phyloP scores from a whole-genome alignment of 2,888 invertebrate genomes.

The Nysson spinosus region DNA sequence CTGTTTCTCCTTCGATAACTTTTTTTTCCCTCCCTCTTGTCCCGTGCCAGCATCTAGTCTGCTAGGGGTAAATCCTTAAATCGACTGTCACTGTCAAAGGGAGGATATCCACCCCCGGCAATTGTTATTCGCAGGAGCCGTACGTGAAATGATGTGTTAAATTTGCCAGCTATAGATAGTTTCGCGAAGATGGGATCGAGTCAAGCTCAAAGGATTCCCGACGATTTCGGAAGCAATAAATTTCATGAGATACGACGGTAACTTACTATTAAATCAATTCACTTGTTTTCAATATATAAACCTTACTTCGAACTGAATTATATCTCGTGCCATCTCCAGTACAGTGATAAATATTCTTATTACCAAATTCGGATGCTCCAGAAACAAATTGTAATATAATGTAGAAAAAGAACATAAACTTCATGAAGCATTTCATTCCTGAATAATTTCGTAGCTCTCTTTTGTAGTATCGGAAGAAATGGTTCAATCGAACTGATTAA shows the following conservation, averaged over 20 bases:
- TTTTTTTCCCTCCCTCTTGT: conserved; percentile 44
- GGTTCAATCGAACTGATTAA: conserved; percentile 5
- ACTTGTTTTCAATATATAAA: too few species aligned
- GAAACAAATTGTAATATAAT: too few species aligned
- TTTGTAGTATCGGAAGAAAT: neutral
- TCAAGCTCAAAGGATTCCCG: conserved; percentile 24
- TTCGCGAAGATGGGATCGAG: conserved; percentile 30
- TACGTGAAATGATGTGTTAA: conserved; percentile 58
- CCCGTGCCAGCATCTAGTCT: conserved; percentile 25
- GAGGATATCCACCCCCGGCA: conserved; percentile 30
- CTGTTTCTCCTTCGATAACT: conserved; percentile 57
- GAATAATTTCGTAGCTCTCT: too few species aligned
- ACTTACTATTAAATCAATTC: too few species aligned
- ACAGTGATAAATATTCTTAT: too few species aligned
- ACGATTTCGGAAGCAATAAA: conserved; percentile 24
- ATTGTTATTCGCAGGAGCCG: conserved; percentile 53
- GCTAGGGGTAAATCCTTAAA: conserved; percentile 51
- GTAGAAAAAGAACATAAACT: too few species aligned
- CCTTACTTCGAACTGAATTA: too few species aligned
- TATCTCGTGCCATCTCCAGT: too few species aligned
- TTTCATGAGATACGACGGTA: too few species aligned
- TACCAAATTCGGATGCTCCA: too few species aligned
- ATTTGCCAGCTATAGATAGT: conserved; percentile 32
- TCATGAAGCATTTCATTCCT: too few species aligned
- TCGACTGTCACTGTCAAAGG: conserved; percentile 60